Conservation (phyloP, 2,888 invertebrate genomes). For the Serripes groenlandicus region DNA sequence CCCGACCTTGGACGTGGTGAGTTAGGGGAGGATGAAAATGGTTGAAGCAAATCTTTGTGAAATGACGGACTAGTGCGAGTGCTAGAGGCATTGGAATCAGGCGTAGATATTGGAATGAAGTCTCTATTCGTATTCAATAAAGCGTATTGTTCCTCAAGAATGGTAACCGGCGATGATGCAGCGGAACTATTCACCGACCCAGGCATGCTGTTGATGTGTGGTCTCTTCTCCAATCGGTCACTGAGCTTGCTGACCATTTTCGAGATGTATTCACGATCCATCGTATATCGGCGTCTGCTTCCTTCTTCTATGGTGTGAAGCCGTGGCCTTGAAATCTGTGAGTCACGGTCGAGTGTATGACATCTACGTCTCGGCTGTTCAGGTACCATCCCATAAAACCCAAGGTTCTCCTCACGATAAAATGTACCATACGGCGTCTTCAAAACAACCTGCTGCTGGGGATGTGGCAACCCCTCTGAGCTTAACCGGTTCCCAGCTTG, state of each 20-base stretch:
- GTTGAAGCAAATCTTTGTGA: conserved; percentile 72
- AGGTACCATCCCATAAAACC: conserved; percentile 77
- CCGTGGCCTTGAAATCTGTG: conserved; percentile 76
- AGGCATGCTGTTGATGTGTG: conserved; percentile 78
- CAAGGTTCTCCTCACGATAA: conserved; percentile 79
- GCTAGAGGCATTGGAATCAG: conserved; percentile 74
- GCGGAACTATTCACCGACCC: conserved; percentile 79
- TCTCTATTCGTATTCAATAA: conserved; percentile 72
- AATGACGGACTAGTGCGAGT: conserved; percentile 76
- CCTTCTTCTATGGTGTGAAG: conserved; percentile 82
- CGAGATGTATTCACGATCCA: conserved; percentile 81
- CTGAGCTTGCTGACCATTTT: conserved; percentile 79
- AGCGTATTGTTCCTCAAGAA: conserved; percentile 73
- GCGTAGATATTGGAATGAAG: conserved; percentile 76
- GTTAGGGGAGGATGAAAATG: conserved; percentile 73
- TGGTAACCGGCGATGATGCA: conserved; percentile 79
- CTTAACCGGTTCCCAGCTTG: conserved; percentile 62
- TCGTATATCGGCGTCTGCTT: conserved; percentile 76
- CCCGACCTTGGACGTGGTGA: conserved; percentile 78
- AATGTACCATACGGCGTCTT: conserved; percentile 83
- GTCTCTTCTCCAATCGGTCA: conserved; percentile 77
- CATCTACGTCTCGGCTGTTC: conserved; percentile 80
- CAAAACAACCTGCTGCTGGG: conserved; percentile 78
- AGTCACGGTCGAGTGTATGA: conserved; percentile 81
- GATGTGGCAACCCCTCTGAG: conserved; percentile 32